Evolutionary conservation across 2,113 vertebrate species (phyloP).

Genomic region (Origma solitaria): DNA sequence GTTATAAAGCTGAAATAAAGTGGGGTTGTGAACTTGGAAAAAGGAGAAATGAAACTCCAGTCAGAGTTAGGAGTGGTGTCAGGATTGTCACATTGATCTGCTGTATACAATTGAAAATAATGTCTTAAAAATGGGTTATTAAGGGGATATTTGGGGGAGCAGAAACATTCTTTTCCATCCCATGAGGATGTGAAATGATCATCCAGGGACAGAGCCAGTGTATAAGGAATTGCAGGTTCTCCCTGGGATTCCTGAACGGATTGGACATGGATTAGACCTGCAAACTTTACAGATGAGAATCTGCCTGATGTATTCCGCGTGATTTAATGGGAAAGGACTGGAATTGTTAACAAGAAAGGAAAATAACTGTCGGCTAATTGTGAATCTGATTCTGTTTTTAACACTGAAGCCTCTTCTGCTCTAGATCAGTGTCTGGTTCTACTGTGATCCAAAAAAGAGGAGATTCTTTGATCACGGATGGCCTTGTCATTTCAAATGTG

Average conservation of each 20-base stretch:
- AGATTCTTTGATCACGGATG: neutral
- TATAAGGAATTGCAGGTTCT: neutral
- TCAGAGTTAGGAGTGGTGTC: neutral
- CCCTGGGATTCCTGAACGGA: neutral
- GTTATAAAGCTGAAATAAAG: neutral
- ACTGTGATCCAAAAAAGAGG: neutral
- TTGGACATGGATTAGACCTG: neutral
- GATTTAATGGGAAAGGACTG: neutral
- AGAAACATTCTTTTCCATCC: neutral
- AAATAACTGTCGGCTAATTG: neutral
- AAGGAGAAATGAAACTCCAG: neutral
- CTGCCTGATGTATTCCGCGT: neutral
- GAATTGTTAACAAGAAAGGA: neutral
- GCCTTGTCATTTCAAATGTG: neutral
- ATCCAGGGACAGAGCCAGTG: neutral
- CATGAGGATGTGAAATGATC: neutral
- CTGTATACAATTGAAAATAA: fast-evolving
- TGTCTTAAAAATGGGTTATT: neutral
- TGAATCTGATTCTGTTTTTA: neutral
- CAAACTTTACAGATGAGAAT: neutral
- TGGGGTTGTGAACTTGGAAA: neutral
- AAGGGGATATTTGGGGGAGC: neutral
- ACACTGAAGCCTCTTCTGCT: neutral
- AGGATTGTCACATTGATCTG: neutral
- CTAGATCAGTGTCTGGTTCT: neutral